A percentile compares a stretch with the other conserved stretches of the same genome.
Evolutionary conservation across 2,113 vertebrate species (phyloP).

Genomic region (Bolborhynchus lineola): DNA sequence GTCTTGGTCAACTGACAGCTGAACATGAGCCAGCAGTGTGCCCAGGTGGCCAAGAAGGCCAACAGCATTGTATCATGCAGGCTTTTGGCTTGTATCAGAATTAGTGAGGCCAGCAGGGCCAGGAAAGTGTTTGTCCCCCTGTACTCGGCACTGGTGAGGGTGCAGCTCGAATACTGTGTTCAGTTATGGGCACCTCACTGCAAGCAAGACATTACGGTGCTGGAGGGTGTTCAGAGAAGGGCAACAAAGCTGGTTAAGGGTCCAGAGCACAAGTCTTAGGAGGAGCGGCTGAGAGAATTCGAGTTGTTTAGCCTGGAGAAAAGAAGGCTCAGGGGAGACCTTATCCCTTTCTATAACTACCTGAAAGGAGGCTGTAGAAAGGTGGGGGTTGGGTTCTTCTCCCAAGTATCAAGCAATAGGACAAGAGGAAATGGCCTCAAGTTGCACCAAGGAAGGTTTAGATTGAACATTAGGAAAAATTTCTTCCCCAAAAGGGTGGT

Average conservation of each 20-base stretch:
- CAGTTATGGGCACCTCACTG: background rate
- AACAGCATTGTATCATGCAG: background rate
- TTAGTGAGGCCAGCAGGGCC: background rate
- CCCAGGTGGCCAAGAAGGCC: background rate
- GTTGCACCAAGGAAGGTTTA: background rate
- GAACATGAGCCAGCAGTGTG: background rate
- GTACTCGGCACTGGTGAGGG: background rate
- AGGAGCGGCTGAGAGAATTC: background rate
- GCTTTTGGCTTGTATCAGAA: background rate
- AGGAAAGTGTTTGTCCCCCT: background rate
- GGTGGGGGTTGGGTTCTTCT: background rate
- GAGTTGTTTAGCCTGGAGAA: background rate
- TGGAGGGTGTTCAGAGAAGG: background rate
- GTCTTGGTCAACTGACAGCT: background rate
- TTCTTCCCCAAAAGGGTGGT: background rate
- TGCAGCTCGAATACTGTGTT: background rate
- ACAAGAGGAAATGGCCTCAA: background rate
- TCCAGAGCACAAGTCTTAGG: background rate
- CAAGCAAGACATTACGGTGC: background rate
- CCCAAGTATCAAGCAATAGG: background rate
- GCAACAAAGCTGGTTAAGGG: background rate
- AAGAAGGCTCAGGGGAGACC: background rate
- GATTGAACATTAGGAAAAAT: background rate
- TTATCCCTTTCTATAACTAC: background rate
- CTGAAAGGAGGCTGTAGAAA: background rate